Percentiles rank a stretch among this genome's conserved stretches.
Evolutionary conservation across 2,797 vertebrate species (phyloP).

Genomic region (Australoheros facetus): DNA sequence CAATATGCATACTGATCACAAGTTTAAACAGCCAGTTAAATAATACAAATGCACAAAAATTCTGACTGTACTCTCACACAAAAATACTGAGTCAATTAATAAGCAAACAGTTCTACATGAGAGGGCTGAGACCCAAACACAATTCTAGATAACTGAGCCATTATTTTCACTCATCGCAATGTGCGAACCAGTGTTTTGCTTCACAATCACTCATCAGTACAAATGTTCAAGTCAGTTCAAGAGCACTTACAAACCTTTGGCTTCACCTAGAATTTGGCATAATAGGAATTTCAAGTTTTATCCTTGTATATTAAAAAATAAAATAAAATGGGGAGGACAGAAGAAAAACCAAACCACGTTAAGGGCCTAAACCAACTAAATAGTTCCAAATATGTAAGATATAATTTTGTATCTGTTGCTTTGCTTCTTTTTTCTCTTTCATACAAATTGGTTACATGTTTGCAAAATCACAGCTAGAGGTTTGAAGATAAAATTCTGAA

Average conservation of each 20-base stretch:
- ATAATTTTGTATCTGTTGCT: neutral
- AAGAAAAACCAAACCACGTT: neutral
- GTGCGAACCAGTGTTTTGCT: neutral
- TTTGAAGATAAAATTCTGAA: neutral
- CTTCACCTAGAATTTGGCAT: neutral
- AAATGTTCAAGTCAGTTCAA: neutral
- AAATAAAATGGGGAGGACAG: neutral
- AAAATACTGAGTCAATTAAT: neutral
- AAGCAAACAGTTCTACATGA: neutral
- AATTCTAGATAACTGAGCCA: neutral
- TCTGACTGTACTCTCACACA: neutral
- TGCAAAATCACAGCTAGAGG: neutral
- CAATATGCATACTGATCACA: neutral
- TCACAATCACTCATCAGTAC: neutral
- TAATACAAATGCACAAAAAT: neutral
- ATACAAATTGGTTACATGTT: neutral
- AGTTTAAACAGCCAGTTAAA: neutral
- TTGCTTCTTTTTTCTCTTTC: neutral
- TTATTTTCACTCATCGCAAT: neutral
- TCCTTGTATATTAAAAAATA: neutral
- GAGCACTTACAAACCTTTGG: neutral
- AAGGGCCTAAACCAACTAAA: neutral
- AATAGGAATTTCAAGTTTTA: neutral
- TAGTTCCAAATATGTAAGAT: neutral
- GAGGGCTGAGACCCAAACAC: neutral